These are phyloP conservation scores for Lithobates pipiens DNA, from an alignment of 2,797 vertebrate species.

Conservation along the genomic window DNA sequence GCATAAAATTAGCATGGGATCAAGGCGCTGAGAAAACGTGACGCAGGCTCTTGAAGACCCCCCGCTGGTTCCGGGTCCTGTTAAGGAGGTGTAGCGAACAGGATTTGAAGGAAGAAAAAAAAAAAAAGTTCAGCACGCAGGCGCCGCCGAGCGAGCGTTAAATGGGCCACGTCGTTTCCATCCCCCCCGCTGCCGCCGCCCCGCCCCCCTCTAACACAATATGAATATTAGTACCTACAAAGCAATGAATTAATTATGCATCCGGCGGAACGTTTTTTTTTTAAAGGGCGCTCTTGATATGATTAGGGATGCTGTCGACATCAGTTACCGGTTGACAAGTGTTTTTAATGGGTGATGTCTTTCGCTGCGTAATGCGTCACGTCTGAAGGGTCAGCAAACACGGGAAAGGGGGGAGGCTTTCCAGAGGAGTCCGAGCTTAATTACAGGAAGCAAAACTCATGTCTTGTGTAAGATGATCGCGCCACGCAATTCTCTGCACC, in stretches of 20 bases:
- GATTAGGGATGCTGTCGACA: constrained; percentile 78
- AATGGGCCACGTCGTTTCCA: constrained; percentile 27
- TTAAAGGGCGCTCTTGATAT: constrained; percentile 69
- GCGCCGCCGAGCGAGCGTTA: constrained; percentile 15
- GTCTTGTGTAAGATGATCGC: neutral
- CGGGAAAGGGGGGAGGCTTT: constrained; percentile 65
- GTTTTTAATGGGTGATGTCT: constrained; percentile 67
- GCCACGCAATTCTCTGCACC: neutral
- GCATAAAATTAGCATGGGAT: constrained; percentile 72
- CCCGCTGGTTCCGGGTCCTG: constrained; percentile 65
- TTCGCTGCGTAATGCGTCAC: neutral
- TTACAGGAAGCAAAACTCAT: neutral
- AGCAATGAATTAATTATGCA: constrained; percentile 75
- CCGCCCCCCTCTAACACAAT: constrained; percentile 13
- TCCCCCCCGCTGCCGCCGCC: neutral
- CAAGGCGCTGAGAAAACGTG: constrained; percentile 62
- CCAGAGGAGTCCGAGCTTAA: constrained; percentile 31
- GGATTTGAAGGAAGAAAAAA: constrained; percentile 67
- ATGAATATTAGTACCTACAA: constrained; percentile 64
- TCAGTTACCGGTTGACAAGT: constrained; percentile 66
- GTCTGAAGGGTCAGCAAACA: neutral
- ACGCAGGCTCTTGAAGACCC: constrained; percentile 63
- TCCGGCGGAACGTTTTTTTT: constrained; percentile 51
- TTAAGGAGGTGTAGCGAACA: constrained; percentile 70
- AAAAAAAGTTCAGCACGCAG: constrained; percentile 37